Base-by-base conservation (phyloP, 2,113 vertebrate genomes). In the Vulpes vulpes region DNA sequence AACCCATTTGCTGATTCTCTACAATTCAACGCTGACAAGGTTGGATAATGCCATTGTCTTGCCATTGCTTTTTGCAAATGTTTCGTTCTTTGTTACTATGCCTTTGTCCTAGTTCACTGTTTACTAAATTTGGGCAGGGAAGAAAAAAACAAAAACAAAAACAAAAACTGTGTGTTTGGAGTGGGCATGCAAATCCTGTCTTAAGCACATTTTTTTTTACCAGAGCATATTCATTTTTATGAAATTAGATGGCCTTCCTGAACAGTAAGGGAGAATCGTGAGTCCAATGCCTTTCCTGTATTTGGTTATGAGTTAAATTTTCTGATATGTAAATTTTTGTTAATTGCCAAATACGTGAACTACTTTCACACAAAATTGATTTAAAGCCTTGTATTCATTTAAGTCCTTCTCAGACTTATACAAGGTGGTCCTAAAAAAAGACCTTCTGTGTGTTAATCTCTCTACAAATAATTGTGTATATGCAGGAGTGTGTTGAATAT, bases 1-100 rank as follows among this genome's bases (percentile, higher is more conserved):
- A 99, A 99, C 98, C 99, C 99, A 32, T 99, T 99, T 98, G 98
- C 98, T 98, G 98, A 98, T 98, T 98, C 98, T 99, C 99, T 99
- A 76, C 99, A 99, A 69, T 98, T 99, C 99, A 96, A 73, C 98
- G 95, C 93, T 97, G 92, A 98, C 97, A 98, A 99, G 99, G 99
- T 99, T 98, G 98, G 98, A 98, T 98, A 91, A 98, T 95, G 94
- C 89, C 83, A 10, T 43, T 98, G 30, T 98, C 92, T 96, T 98
- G 87, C 59, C 89, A 91, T 97, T 98, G 67, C 95, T 69, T 94
- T 98, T 97, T 96, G 92, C 43, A 90, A 91, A 88, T 22, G 62
- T 98, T 91, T 8, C 69, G 14, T 98, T 94, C 79, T 98, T 93
- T 92, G 97, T 98, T 94, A 59, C 20, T 59, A 1, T 79, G 96